These are phyloP conservation scores for Urocyon cinereoargenteus DNA, from an alignment of 2,797 vertebrate species.

Conservation along the genomic window DNA sequence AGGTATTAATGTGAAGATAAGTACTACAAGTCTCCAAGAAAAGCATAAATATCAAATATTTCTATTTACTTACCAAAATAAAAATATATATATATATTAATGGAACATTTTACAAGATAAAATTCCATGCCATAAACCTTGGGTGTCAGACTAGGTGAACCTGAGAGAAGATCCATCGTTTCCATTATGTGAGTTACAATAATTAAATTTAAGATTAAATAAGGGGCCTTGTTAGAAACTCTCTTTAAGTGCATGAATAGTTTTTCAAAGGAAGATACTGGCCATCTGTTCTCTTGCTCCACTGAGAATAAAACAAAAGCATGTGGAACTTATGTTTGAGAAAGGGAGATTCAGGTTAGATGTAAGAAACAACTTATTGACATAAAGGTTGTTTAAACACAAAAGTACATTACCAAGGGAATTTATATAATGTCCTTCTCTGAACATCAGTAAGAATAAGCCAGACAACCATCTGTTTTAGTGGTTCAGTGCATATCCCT, in stretches of 20 bases:
- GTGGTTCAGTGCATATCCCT: not conserved
- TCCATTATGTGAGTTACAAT: constrained; percentile 43
- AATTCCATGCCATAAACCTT: not conserved
- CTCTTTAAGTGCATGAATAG: constrained; percentile 51
- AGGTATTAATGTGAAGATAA: not conserved
- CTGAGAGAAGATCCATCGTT: constrained; percentile 42
- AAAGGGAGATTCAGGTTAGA: constrained; percentile 65
- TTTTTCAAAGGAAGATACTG: constrained; percentile 60
- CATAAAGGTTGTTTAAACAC: constrained; percentile 73
- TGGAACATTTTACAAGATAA: not conserved
- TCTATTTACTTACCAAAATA: not conserved
- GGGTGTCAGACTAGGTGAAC: not conserved
- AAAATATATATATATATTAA: constrained; percentile 18
- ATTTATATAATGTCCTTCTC: constrained; percentile 37
- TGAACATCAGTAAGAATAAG: constrained; percentile 64
- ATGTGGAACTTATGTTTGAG: constrained; percentile 62
- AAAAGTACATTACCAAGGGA: constrained; percentile 64
- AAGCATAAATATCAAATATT: not conserved
- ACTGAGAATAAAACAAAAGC: constrained; percentile 71
- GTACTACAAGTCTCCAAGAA: not conserved
- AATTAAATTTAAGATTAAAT: constrained; percentile 71
- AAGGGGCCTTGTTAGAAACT: constrained; percentile 71
- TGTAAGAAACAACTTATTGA: constrained; percentile 73
- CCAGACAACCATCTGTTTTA: constrained; percentile 66
- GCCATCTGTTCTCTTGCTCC: constrained; percentile 76